These are phyloP conservation scores for Cerastoderma edule DNA, from an alignment of 2,888 invertebrate species.

Conservation along the genomic window DNA sequence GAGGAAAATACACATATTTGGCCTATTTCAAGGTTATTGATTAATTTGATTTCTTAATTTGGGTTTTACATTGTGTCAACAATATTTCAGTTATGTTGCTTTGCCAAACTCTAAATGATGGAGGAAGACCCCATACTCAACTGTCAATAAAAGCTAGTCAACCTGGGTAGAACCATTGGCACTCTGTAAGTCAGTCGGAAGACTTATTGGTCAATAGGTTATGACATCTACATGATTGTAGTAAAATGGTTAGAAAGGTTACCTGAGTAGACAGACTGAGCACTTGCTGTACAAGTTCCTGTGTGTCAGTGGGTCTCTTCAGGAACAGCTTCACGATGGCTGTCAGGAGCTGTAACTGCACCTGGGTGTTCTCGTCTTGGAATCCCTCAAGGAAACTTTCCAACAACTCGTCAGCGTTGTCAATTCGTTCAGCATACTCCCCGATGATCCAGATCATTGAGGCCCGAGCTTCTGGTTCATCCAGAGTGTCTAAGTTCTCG, in stretches of 20 bases:
- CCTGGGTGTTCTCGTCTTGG: constrained; percentile 85
- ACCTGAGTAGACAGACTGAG: constrained; percentile 85
- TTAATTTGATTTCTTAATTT: no score
- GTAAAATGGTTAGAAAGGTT: constrained; percentile 21
- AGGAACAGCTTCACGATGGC: constrained; percentile 99
- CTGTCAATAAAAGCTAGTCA: no score
- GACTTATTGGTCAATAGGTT: no score
- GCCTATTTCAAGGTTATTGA: no score
- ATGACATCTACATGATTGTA: no score
- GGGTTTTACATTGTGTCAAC: no score
- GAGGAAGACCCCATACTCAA: no score
- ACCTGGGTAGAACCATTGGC: no score
- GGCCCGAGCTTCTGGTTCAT: constrained; percentile 99
- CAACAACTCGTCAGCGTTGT: constrained; percentile 98
- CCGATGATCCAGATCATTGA: constrained; percentile 97
- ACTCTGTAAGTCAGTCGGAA: no score
- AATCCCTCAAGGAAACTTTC: constrained; percentile 99
- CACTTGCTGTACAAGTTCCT: constrained; percentile 97
- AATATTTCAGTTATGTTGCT: no score
- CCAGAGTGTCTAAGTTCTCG: constrained; percentile 98
- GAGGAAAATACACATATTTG: no score
- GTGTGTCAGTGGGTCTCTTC: constrained; percentile 98
- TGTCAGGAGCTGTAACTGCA: constrained; percentile 96
- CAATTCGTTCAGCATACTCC: constrained; percentile 99
- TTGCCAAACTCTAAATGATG: no score